Base-by-base conservation (phyloP, 2,113 vertebrate species). In the Sebastes fasciatus region DNA sequence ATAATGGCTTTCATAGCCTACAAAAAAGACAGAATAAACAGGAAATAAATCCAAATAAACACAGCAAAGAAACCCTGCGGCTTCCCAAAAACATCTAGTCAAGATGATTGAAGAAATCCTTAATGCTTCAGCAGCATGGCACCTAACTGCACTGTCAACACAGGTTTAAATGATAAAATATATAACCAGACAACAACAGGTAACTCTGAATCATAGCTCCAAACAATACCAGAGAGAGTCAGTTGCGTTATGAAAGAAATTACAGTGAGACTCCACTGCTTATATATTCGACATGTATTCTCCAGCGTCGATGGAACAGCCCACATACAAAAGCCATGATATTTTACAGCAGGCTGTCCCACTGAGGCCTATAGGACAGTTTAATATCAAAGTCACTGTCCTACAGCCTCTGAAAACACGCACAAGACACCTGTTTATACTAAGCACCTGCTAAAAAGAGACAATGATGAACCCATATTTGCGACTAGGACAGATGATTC, bases 21-120 rank as follows among this genome's bases (percentile, higher is more conserved):
- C 14, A 16, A 60, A 68, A 74, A 60, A 10, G 0, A 46, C 17
- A 48, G 9, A 34, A 34, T 34, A 34, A 55, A 79, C 26, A 66
- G 5, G 11, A 51, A 64, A 84, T 46, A 21, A 64, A 54, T 43
- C 3, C 71, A 9, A 1, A 63, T 19, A 66, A 83, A 73, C n/a
- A 51, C 9, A 55, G 70, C 12, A 9, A 79, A 51, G 21, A 82
- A 14, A 23, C 8, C 77, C 16, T 79, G 69, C 13, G 60, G 83
- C 72, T 64, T 76, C 57, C 3, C 52, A 66, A 34, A 34, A 34
- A 63, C 14, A 63, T 74, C 64, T 40, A 17, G 69, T 16, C 73
- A 62, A 63, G 43, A 52, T 74, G 74, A 91, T 51, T 76, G 82
- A 89, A 74, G 55, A 86, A 85, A 91, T 70, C 77, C 67, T 61